Base-by-base conservation (phyloP, 2,888 invertebrate genomes). In the Monochamus alternatus region DNA sequence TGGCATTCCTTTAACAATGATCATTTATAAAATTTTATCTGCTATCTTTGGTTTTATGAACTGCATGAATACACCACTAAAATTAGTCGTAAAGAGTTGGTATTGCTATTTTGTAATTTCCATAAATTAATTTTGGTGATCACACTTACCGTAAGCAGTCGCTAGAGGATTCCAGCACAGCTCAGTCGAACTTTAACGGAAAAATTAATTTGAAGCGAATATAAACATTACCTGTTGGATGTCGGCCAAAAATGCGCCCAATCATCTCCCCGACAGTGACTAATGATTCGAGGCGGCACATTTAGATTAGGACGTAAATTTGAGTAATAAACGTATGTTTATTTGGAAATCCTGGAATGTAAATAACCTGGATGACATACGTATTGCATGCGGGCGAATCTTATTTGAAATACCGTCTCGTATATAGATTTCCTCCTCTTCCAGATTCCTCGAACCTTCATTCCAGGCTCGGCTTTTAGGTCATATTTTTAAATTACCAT, bases 291-390 rank as follows among this genome's bases (percentile, higher is more conserved):
- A 14, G 7, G 8, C 7, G 3, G n/a, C n/a, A 47, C 47, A 10
- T 12, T 55, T n/a, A 55, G 55, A 55, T 55, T 55, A 55, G 55
- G 55, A 22, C n/a, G n/a, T 55, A 55, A 55, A 55, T 55, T 55
- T 22, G 14, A 55, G 55, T 22, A 55, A 55, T 55, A 22, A 38
- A 14, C 7, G 14, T 7, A 38, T 7, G 38, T 38, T 38, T 38
- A 38, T 38, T 38, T 38, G 38, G 38, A 38, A 38, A 38, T 38
- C 10, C 12, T 47, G 47, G 47, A 47, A 47, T 47, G 47, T 47
- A 12, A 47, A 47, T 47, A 47, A 9, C 10, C 12, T 47, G 47
- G 47, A 47, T 47, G 47, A 47, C 5, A 47, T 47, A 47, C 9
- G 9, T 12, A 47, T 3, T 47, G 47, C 47, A 47, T 47, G 12